Evolutionary conservation across 30 jellyfish, hydroid and myxozoan genomes (phyloP).

Genomic region (Hydractinia symbiolongicarpus): DNA sequence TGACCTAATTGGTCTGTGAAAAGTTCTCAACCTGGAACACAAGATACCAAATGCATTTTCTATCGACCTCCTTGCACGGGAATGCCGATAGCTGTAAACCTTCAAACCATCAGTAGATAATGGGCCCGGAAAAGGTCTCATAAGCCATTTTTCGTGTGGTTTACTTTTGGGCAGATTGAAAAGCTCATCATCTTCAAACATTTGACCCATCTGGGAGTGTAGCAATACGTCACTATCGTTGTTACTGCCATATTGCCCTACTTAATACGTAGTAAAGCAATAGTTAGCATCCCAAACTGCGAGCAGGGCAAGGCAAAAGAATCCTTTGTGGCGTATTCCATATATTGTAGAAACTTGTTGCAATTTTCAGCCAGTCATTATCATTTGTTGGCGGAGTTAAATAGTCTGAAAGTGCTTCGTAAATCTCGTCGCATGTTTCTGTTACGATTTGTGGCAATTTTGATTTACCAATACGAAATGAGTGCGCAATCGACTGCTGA

Average conservation of each 20-base stretch:
- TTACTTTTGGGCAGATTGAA: conserved; percentile 2
- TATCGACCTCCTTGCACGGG: conserved; percentile 27
- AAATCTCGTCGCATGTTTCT: conserved; percentile 42
- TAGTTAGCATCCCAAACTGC: conserved; percentile 51
- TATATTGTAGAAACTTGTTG: neutral
- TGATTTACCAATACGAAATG: conserved; percentile 35
- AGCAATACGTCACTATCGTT: conserved; percentile 31
- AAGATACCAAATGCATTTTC: conserved; percentile 15
- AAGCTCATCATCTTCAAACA: conserved; percentile 24
- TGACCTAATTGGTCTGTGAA: conserved; percentile 25
- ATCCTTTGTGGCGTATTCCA: conserved; percentile 50
- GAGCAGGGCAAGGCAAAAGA: conserved; percentile 48
- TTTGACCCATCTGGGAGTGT: conserved; percentile 25
- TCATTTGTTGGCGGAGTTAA: neutral
- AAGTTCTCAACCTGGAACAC: conserved; percentile 25
- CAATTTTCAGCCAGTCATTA: conserved; percentile 30
- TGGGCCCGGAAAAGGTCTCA: conserved; percentile 37
- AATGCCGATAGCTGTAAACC: conserved; percentile 15
- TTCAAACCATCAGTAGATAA: neutral
- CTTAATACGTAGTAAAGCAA: conserved; percentile 25
- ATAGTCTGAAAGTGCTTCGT: conserved; percentile 4
- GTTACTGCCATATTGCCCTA: conserved; percentile 38
- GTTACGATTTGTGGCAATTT: conserved; percentile 15
- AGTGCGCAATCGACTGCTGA: conserved; percentile 36
- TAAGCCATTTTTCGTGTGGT: conserved; percentile 23